Conservation (phyloP, 2,797 vertebrate species). For the Carapus acus region DNA sequence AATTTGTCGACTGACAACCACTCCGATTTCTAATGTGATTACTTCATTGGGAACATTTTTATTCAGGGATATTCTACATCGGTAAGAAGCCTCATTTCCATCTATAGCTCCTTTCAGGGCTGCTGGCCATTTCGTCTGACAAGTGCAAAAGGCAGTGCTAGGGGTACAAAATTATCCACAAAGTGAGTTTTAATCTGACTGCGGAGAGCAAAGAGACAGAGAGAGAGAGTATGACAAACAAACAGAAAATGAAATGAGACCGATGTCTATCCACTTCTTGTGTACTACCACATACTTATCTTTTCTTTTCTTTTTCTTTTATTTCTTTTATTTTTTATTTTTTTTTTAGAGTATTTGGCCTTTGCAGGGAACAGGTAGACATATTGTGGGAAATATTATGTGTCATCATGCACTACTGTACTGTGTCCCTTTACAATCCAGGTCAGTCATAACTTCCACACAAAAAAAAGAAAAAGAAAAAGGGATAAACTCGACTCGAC, state of each 20-base stretch:
- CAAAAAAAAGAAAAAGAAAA: slow-evolving; percentile 36
- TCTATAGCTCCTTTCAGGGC: too few species aligned
- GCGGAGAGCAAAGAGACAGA: slow-evolving; percentile 35
- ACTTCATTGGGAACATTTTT: too few species aligned
- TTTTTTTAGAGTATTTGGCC: slow-evolving; percentile 28
- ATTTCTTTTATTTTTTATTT: too few species aligned
- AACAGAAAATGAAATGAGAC: too few species aligned
- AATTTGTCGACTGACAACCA: too few species aligned
- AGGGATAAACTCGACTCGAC: slow-evolving; percentile 40
- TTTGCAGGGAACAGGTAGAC: slow-evolving; percentile 15
- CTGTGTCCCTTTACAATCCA: slow-evolving; percentile 28
- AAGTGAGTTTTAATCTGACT: slow-evolving; percentile 66
- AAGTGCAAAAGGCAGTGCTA: slow-evolving; percentile 41
- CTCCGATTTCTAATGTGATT: too few species aligned
- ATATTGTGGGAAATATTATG: slow-evolving; percentile 20
- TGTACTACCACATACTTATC: slow-evolving; percentile 26
- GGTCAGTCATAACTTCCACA: slow-evolving; percentile 34
- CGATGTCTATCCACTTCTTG: slow-evolving; percentile 34
- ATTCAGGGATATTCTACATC: too few species aligned
- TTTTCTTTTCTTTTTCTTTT: slow-evolving; percentile 23
- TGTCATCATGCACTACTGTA: slow-evolving; percentile 40
- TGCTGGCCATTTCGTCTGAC: slow-evolving; percentile 63
- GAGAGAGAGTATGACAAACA: slow-evolving; percentile 19
- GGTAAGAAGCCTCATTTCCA: too few species aligned
- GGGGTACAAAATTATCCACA: slow-evolving; percentile 62